Percentiles rank a stretch among this genome's conserved stretches.
These are phyloP conservation scores for Heliconius sara DNA, from an alignment of 2,888 invertebrate species.

Conservation along the genomic window DNA sequence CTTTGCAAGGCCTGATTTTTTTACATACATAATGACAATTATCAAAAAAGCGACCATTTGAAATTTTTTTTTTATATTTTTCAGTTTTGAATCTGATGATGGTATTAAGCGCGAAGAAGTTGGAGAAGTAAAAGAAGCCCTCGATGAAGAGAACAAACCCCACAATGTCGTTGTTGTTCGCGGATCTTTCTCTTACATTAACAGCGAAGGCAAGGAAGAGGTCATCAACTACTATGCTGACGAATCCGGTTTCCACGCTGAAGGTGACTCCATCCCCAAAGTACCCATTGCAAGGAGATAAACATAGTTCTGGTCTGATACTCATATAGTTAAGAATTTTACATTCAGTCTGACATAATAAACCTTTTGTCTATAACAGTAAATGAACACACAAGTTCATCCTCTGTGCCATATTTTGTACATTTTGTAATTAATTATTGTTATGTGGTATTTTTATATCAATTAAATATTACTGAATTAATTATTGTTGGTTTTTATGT, in stretches of 20 bases:
- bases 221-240: conserved; percentile 83
- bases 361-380: no score
- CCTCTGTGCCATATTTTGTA: no score
- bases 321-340: conserved; percentile 40
- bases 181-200: conserved; percentile 83
- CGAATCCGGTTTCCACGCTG: conserved; percentile 86
- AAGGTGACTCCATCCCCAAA: conserved; percentile 85
- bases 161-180: conserved; percentile 82
- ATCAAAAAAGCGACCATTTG: no score
- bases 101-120: conserved; percentile 80
- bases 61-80: conserved; percentile 36
- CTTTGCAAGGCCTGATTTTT: background rate
- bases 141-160: conserved; percentile 84
- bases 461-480: no score
- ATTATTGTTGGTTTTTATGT: background rate
- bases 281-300: conserved; percentile 35
- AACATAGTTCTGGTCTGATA: background rate
- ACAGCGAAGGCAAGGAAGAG: conserved; percentile 81
- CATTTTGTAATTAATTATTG: no score
- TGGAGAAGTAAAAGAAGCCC: conserved; percentile 69
- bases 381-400: no score
- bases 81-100: conserved; percentile 82
- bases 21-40: no score
- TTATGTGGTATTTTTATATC: no score
- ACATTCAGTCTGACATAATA: no score